Evolutionary conservation across 2,888 invertebrate species (phyloP), one percentile per base, ranked within the genome.

Genomic region (Philereme vetulata): DNA sequence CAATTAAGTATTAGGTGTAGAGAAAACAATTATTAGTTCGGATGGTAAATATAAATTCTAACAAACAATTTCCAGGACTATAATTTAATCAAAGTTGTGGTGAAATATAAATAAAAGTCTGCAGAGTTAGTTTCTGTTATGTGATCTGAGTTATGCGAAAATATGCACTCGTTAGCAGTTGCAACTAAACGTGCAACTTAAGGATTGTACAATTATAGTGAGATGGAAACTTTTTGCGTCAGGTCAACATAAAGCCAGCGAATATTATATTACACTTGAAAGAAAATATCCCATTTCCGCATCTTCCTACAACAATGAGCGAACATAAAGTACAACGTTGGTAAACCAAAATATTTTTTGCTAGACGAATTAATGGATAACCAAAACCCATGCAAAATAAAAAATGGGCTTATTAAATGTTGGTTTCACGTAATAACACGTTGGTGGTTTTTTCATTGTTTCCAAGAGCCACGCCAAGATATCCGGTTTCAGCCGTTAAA

Each of bases 231-330:
- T 88, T 90, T 90, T 90, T 90, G 81, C 81, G 67, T 71, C 71
- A 72, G 86, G 85, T 86, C 85, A 87, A 86, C 81, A 89, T 88
- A 90, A 91, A 88, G 81, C 85, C 76, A 75, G 71, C 74, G 80
- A 87, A 92, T 92, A 92, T 92, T 86, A 91, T 90, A 90, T 92
- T 92, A 82, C 92, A 85, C 83, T 84, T 83, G 90, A 84, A 92
- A 92, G 92, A 92, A 92, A 92, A 92, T 92, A 93, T 92, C 92
- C 90, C 82, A 93, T 92, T 92, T 93, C 93, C 93, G 92, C 90
- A 92, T 92, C 91, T 91, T 89, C 89, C 81, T 83, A 83, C 80
- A 91, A 93, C 92, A 92, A 93, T 91, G 87, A 82, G 80, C 78
- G 80, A 86, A 83, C 86, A 92, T 91, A 90, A 72, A 66, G 76